phyloP scores from a whole-genome alignment of 2,113 vertebrate genomes.

The Saiga tatarica region DNA sequence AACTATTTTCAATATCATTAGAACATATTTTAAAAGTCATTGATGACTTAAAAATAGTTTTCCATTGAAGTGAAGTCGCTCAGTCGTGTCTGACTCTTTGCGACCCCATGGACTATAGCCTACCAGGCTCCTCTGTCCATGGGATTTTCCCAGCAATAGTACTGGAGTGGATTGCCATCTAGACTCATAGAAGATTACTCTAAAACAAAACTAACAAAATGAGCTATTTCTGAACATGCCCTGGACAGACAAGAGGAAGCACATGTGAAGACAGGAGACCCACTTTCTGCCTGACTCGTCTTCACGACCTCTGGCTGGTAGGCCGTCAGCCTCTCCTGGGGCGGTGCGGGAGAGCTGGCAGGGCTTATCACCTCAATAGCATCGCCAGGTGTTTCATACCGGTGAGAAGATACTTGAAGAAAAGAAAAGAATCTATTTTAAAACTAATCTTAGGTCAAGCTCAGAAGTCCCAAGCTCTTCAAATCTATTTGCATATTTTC shows the following conservation, averaged over 20 bases:
- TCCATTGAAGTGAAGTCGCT: too few relatives aligned
- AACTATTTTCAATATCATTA: not conserved
- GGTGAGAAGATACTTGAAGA: slow-evolving; percentile 91
- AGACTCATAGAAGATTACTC: not conserved
- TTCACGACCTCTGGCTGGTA: slow-evolving; percentile 85
- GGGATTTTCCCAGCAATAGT: too few relatives aligned
- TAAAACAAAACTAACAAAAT: not conserved
- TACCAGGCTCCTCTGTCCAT: too few relatives aligned
- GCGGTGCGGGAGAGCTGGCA: slow-evolving; percentile 91
- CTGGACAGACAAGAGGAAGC: not conserved
- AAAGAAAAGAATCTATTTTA: slow-evolving; percentile 61
- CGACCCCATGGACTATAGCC: too few relatives aligned
- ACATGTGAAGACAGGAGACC: not conserved
- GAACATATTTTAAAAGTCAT: not conserved
- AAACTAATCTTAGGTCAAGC: slow-evolving; percentile 42
- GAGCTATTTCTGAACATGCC: not conserved
- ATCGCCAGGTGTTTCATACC: slow-evolving; percentile 91
- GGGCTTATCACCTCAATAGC: slow-evolving; percentile 98
- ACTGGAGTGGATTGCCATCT: not conserved
- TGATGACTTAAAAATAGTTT: not conserved
- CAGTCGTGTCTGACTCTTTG: too few relatives aligned
- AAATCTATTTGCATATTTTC: slow-evolving; percentile 8
- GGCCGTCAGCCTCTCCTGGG: slow-evolving; percentile 88
- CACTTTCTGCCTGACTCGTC: slow-evolving; percentile 86
- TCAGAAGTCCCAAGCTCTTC: slow-evolving; percentile 36